Percentiles rank a stretch among this genome's conserved stretches.
These are phyloP conservation scores for Anser brachyrhynchus DNA, from an alignment of 2,113 vertebrate species.

Conservation along the genomic window DNA sequence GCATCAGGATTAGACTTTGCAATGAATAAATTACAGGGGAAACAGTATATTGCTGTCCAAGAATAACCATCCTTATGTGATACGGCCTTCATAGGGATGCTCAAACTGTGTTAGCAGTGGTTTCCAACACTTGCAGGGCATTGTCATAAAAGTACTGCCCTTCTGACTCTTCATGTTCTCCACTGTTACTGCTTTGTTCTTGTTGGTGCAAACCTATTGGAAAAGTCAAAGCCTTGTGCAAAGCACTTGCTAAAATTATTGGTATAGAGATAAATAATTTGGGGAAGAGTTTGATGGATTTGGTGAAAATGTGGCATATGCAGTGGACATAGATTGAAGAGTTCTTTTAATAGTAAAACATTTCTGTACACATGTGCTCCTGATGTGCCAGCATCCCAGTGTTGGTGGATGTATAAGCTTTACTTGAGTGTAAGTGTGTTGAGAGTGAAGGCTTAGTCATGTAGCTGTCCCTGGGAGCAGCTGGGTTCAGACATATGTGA, in stretches of 20 bases:
- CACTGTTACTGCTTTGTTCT: neutral
- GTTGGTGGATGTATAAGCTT: neutral
- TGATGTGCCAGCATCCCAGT: neutral
- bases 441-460: neutral
- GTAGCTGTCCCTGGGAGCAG: neutral
- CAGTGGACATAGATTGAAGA: neutral
- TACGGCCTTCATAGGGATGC: neutral
- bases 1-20: conserved; percentile 34
- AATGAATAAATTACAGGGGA: conserved; percentile 41
- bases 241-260: neutral
- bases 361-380: neutral
- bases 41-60: conserved; percentile 28
- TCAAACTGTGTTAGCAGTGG: neutral
- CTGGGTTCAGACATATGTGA: fast-evolving
- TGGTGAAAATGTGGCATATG: neutral
- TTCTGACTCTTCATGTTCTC: neutral
- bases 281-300: neutral
- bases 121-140: neutral
- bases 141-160: neutral
- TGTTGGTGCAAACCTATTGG: neutral
- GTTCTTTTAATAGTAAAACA: neutral
- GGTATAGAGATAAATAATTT: neutral
- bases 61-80: neutral
- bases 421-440: neutral
- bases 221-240: neutral